phyloP scores from a whole-genome alignment of 2,888 invertebrate species.

The Orthonevra nobilis region DNA sequence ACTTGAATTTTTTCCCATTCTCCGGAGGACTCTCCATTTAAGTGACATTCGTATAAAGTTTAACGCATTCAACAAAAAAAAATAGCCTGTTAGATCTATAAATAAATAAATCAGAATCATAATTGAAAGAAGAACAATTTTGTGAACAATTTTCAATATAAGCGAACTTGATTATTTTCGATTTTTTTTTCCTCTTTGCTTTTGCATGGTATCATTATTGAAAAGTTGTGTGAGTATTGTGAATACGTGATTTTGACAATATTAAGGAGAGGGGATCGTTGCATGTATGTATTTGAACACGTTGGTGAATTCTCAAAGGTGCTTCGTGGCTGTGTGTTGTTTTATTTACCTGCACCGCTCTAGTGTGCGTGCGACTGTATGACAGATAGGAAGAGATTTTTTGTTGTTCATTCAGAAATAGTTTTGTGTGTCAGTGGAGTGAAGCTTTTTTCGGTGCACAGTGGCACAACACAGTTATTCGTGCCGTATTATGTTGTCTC shows the following conservation, averaged over 20 bases:
- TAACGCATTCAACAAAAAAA: background rate
- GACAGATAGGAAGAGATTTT: slow-evolving; percentile 16
- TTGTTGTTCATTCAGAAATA: slow-evolving; percentile 36
- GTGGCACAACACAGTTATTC: slow-evolving; percentile 33
- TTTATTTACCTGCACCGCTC: slow-evolving; percentile 40
- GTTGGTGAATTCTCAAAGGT: slow-evolving; percentile 20
- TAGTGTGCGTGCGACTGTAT: slow-evolving; percentile 22
- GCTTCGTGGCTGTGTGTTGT: background rate
- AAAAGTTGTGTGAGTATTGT: slow-evolving; percentile 17
- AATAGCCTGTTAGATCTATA: background rate
- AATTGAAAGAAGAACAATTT: slow-evolving; percentile 28
- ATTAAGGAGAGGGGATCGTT: no score
- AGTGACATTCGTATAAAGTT: background rate
- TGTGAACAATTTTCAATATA: slow-evolving; percentile 46
- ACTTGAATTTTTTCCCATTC: background rate
- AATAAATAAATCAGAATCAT: slow-evolving; percentile 26
- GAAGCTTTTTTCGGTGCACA: slow-evolving; percentile 43
- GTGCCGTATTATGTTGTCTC: background rate
- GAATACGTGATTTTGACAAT: slow-evolving; percentile 10
- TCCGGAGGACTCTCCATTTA: background rate
- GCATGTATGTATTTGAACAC: no score
- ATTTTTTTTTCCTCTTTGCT: slow-evolving; percentile 14
- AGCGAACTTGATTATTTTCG: slow-evolving; percentile 36
- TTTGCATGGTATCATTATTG: slow-evolving; percentile 7
- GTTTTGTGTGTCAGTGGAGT: slow-evolving; percentile 67